Percentiles rank a stretch among this genome's conserved stretches.
These are phyloP conservation scores for Aurelia sp. DNA, from an alignment of 30 jellyfish, hydroid and myxozoan genomes.

Conservation along the genomic window DNA sequence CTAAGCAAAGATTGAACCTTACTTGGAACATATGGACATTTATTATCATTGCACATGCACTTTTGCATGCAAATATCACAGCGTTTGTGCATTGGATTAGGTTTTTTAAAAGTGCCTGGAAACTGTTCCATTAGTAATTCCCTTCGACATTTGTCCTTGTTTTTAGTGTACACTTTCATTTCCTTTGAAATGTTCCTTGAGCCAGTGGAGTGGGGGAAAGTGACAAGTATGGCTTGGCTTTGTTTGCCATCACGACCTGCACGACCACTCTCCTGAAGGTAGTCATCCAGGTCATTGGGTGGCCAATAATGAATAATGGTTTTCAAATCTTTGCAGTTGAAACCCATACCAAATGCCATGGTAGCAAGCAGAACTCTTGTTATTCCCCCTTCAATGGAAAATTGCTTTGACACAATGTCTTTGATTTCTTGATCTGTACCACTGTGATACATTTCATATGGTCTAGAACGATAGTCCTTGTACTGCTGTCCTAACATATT, in stretches of 20 bases:
- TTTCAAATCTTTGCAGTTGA: constrained; percentile 7
- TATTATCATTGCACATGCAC: too few relatives aligned
- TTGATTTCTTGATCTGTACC: constrained; percentile 17
- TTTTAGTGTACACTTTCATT: constrained; percentile 5
- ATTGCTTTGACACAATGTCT: background rate
- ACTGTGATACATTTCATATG: constrained; percentile 19
- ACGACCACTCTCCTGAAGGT: constrained; percentile 11
- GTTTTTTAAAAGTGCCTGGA: too few relatives aligned
- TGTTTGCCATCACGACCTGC: constrained; percentile 22
- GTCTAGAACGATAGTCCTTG: background rate
- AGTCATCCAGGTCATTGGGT: constrained; percentile 8
- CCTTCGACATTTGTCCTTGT: constrained; percentile 11
- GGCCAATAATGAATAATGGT: background rate
- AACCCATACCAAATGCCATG: constrained; percentile 33
- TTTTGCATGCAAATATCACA: too few relatives aligned
- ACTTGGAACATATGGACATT: too few relatives aligned
- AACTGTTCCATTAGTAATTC: too few relatives aligned
- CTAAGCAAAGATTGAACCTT: too few relatives aligned
- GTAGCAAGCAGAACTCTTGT: constrained; percentile 15
- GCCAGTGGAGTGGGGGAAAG: constrained; percentile 11
- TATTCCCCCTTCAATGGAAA: background rate
- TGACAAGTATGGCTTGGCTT: constrained; percentile 10
- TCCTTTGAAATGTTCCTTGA: background rate
- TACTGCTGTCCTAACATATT: background rate
- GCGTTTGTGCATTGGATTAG: too few relatives aligned